phyloP scores from a whole-genome alignment of 2,888 invertebrate genomes.

The Caenorhabditis uteleia region DNA sequence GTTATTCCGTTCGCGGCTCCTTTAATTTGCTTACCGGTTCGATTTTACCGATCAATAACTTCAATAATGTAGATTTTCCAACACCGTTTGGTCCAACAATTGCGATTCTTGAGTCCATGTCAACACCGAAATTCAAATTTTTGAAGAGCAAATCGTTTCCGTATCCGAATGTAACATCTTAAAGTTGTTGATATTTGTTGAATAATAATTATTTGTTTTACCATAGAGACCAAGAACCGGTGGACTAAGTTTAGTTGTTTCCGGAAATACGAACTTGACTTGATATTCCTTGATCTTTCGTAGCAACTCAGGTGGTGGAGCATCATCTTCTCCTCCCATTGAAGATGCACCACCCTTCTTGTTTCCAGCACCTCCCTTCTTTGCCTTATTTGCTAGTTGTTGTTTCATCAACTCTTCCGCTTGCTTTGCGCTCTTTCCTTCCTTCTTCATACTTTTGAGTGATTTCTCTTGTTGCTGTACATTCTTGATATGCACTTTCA shows the following conservation, averaged over 20 bases:
- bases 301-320: slow-evolving; percentile 83
- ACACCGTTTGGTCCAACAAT: slow-evolving; percentile 90
- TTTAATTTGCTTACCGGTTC: slow-evolving; percentile 75
- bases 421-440: slow-evolving; percentile 90
- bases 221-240: slow-evolving; percentile 93
- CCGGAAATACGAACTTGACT: slow-evolving; percentile 96
- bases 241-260: slow-evolving; percentile 92
- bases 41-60: slow-evolving; percentile 86
- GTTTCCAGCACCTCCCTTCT: slow-evolving; percentile 45
- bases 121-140: slow-evolving; percentile 92
- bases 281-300: slow-evolving; percentile 91
- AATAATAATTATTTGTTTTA: slow-evolving; percentile 72
- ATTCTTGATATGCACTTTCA: slow-evolving; percentile 91
- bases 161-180: slow-evolving; percentile 87
- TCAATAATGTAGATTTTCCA: slow-evolving; percentile 96
- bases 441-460: slow-evolving; percentile 93
- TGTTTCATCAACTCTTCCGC: slow-evolving; percentile 74
- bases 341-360: slow-evolving; percentile 23
- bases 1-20: not conserved
- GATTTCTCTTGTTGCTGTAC: slow-evolving; percentile 97
- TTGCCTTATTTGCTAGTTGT: slow-evolving; percentile 42
- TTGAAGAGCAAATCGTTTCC: slow-evolving; percentile 80
- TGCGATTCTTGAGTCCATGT: slow-evolving; percentile 81
- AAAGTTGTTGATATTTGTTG: slow-evolving; percentile 73
- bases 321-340: slow-evolving; percentile 70